phyloP scores from a whole-genome alignment of 2,797 vertebrate species.

The Euphonia xanthogaster region DNA sequence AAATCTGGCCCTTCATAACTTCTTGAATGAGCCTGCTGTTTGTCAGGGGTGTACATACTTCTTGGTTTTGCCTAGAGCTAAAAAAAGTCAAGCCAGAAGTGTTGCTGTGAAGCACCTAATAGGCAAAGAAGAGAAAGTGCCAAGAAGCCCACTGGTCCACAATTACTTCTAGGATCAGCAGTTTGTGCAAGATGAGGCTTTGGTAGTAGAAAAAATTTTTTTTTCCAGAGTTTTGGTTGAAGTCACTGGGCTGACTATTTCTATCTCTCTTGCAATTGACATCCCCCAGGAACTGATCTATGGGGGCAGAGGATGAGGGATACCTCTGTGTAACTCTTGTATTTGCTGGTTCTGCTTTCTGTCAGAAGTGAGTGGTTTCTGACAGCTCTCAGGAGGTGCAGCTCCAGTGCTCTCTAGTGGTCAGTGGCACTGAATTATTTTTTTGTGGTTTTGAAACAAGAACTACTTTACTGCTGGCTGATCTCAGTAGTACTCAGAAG shows the following conservation, averaged over 20 bases:
- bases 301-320: neutral
- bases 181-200: neutral
- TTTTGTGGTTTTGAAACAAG: neutral
- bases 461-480: neutral
- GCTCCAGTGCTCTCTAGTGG: slow-evolving; percentile 41
- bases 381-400: neutral
- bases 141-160: neutral
- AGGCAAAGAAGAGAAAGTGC: neutral
- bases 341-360: neutral
- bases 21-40: slow-evolving; percentile 51
- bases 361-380: neutral
- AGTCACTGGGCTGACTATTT: neutral
- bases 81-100: neutral
- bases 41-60: neutral
- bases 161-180: neutral
- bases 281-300: neutral
- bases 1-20: slow-evolving; percentile 48
- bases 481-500: neutral
- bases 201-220: neutral
- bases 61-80: slow-evolving; percentile 32
- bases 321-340: neutral
- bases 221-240: neutral
- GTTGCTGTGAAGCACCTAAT: neutral
- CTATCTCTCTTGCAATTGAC: neutral
- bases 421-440: neutral